A percentile compares a stretch with the other conserved stretches of the same genome.
These are phyloP conservation scores for Drosophila glabriapex DNA, from an alignment of 2,888 invertebrate genomes.

Conservation along the genomic window DNA sequence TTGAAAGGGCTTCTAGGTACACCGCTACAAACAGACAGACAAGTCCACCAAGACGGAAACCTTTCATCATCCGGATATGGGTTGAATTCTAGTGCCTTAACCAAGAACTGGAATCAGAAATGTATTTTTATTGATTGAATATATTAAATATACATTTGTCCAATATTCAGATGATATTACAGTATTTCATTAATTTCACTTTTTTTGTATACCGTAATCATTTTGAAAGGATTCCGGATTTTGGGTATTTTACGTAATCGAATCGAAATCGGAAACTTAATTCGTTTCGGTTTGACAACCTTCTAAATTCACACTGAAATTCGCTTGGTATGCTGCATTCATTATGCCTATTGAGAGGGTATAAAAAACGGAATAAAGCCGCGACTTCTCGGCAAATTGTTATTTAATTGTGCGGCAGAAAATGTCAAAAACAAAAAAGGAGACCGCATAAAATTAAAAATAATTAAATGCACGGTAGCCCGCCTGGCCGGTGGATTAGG, in stretches of 20 bases:
- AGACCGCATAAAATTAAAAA: constrained; percentile 29
- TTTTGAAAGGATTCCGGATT: not conserved
- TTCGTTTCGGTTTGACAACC: not conserved
- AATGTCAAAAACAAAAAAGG: constrained; percentile 38
- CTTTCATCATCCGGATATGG: no score
- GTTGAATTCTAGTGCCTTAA: no score
- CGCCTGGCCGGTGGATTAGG: constrained; percentile 33
- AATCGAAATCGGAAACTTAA: not conserved
- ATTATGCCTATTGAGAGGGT: constrained; percentile 12
- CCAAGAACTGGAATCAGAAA: no score
- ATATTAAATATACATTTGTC: no score
- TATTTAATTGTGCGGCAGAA: constrained; percentile 68
- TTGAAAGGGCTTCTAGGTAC: not conserved
- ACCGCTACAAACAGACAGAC: not conserved
- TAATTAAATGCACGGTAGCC: constrained; percentile 32
- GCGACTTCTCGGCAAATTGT: constrained; percentile 61
- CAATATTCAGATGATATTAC: no score
- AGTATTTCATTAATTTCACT: no score
- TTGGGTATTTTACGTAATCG: not conserved
- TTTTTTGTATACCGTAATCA: not conserved
- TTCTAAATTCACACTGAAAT: not conserved
- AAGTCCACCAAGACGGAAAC: no score
- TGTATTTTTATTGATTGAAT: no score
- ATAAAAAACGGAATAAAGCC: constrained; percentile 37
- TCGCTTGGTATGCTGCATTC: not conserved